Conservation (phyloP, 2,797 vertebrate genomes). For the Tokudaia muenninki region DNA sequence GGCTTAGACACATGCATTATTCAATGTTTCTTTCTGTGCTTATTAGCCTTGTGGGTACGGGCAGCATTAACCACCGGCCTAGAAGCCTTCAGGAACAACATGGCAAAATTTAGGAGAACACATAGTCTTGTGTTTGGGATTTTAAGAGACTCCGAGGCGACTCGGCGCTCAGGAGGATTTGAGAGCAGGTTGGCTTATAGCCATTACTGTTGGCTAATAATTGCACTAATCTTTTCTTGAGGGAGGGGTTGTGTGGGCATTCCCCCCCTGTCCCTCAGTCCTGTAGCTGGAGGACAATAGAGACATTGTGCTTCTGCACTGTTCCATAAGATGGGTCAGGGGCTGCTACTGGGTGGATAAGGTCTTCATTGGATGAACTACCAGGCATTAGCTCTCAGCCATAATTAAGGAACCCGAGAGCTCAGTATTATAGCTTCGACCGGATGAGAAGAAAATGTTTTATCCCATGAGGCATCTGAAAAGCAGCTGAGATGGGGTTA, state of each 20-base stretch:
- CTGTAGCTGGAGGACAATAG: slow-evolving; percentile 69
- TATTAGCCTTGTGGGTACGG: slow-evolving; percentile 62
- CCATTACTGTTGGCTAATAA: slow-evolving; percentile 79
- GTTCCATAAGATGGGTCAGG: slow-evolving; percentile 53
- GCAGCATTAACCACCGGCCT: not conserved
- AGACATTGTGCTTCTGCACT: slow-evolving; percentile 68
- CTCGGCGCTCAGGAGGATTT: slow-evolving; percentile 47
- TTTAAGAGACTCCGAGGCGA: slow-evolving; percentile 65
- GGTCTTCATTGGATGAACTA: slow-evolving; percentile 40
- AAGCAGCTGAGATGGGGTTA: not conserved
- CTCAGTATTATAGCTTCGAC: slow-evolving; percentile 17
- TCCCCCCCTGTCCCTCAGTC: not conserved
- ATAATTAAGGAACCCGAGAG: slow-evolving; percentile 56
- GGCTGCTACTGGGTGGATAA: not conserved
- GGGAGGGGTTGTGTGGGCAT: slow-evolving; percentile 5
- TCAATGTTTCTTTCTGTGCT: slow-evolving; percentile 30
- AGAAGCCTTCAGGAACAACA: not conserved
- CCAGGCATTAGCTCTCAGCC: slow-evolving; percentile 52
- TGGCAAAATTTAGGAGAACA: slow-evolving; percentile 31
- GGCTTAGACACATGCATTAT: not conserved
- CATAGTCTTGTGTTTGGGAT: slow-evolving; percentile 61
- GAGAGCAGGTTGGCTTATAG: slow-evolving; percentile 71
- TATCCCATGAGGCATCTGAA: not conserved
- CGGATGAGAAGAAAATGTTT: slow-evolving; percentile 58
- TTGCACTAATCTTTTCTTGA: slow-evolving; percentile 67